These are phyloP conservation scores for Phalera bucephala DNA, from an alignment of 2,888 invertebrate species.

Conservation along the genomic window DNA sequence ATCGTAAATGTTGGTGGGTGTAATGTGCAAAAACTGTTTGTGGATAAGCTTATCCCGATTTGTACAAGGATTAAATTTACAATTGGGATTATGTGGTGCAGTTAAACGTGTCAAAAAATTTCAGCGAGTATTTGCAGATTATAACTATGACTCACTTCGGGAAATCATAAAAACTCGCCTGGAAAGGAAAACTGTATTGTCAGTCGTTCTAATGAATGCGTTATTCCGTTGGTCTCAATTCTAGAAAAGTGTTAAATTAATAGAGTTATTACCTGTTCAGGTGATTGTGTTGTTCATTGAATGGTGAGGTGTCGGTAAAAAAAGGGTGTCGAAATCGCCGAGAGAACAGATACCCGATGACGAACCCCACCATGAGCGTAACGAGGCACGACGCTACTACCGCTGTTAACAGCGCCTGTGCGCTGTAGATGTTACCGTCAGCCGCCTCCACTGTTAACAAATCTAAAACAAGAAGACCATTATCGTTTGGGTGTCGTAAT, in stretches of 20 bases:
- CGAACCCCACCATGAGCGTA: conserved; percentile 91
- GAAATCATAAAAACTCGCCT: conserved; percentile 57
- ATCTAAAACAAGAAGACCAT: conserved; percentile 46
- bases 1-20: conserved; percentile 6
- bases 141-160: conserved; percentile 47
- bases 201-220: conserved; percentile 18
- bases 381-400: conserved; percentile 91
- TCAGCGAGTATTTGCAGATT: conserved; percentile 29
- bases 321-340: conserved; percentile 88
- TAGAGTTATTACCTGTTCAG: conserved; percentile 84
- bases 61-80: conserved; percentile 21
- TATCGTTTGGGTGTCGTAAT: too few relatives aligned
- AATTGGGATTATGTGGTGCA: conserved; percentile 14
- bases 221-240: too few relatives aligned
- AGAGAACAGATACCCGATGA: conserved; percentile 92
- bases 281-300: conserved; percentile 90
- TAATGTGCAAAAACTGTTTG: conserved; percentile 10
- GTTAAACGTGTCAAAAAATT: conserved; percentile 26
- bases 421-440: conserved; percentile 88
- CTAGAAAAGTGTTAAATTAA: too few relatives aligned
- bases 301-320: conserved; percentile 88
- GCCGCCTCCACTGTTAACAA: conserved; percentile 79
- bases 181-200: conserved; percentile 47
- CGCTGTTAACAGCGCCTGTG: conserved; percentile 91
- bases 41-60: conserved; percentile 26